A percentile compares a stretch with the other conserved stretches of the same genome.
These are phyloP conservation scores for Sus cebifrons DNA, from an alignment of 2,797 vertebrate species.

Conservation along the genomic window DNA sequence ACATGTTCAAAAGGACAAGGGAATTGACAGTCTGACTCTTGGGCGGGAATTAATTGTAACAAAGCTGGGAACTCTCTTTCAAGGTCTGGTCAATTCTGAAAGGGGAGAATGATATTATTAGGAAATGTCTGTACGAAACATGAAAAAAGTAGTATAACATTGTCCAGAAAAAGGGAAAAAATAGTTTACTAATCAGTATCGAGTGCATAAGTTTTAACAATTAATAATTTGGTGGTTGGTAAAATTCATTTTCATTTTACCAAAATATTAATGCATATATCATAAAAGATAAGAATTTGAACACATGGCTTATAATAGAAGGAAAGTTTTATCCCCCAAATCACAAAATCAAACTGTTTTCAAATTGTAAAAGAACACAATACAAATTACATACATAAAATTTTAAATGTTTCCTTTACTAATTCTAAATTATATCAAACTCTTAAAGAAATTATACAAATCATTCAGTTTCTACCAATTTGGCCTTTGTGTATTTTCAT, in stretches of 20 bases:
- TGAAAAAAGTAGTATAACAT: neutral
- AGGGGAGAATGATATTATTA: neutral
- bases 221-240: neutral
- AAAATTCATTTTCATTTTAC: neutral
- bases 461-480: neutral
- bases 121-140: neutral
- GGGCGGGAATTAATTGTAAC: neutral
- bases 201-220: neutral
- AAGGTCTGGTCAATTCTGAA: neutral
- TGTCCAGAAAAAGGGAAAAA: neutral
- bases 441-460: neutral
- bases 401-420: neutral
- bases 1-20: neutral
- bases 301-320: neutral
- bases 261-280: neutral
- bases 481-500: neutral
- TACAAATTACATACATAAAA: neutral
- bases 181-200: neutral
- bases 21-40: neutral
- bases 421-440: constrained; percentile 22
- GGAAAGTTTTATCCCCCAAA: neutral
- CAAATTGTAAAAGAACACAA: neutral
- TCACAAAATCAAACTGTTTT: neutral
- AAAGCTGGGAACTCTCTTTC: neutral
- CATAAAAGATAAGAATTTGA: neutral